Conservation (phyloP, 1,140 invertebrate genomes). For the Notospermus geniculatus region DNA sequence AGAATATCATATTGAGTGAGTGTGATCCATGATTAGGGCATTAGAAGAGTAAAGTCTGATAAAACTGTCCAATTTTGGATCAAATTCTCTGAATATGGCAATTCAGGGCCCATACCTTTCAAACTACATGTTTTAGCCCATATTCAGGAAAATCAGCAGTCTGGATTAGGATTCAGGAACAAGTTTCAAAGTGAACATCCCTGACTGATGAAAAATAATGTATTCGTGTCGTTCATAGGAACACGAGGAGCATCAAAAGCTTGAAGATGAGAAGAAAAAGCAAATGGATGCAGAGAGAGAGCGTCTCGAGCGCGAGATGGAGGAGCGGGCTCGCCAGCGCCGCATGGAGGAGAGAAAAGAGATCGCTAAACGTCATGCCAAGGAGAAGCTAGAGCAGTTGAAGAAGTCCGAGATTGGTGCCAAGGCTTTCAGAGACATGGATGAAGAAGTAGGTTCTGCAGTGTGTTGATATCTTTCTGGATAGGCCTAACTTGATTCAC, state of each 20-base stretch:
- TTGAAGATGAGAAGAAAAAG: constrained; percentile 78
- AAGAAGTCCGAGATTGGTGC: constrained; percentile 85
- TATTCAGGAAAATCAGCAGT: too few relatives aligned
- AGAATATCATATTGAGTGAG: too few relatives aligned
- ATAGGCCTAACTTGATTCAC: background rate
- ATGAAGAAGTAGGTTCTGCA: constrained; percentile 71
- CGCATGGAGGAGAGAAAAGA: constrained; percentile 57
- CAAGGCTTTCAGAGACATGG: constrained; percentile 86
- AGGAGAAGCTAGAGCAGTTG: constrained; percentile 87
- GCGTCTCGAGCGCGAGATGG: constrained; percentile 80
- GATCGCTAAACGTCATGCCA: constrained; percentile 78
- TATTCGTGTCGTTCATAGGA: constrained; percentile 57
- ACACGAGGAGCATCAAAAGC: constrained; percentile 80
- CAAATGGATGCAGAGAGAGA: constrained; percentile 82
- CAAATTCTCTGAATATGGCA: too few relatives aligned
- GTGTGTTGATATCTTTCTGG: background rate
- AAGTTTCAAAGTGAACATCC: too few relatives aligned
- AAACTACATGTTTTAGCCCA: too few relatives aligned
- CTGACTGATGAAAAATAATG: too few relatives aligned
- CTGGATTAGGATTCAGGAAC: too few relatives aligned
- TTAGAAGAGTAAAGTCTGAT: too few relatives aligned
- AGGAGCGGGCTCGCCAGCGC: constrained; percentile 63
- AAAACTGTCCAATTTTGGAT: too few relatives aligned
- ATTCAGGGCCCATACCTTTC: too few relatives aligned
- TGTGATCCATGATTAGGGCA: too few relatives aligned